These are phyloP conservation scores for Nansenia antarctica DNA, from an alignment of 2,113 vertebrate species.

Conservation along the genomic window DNA sequence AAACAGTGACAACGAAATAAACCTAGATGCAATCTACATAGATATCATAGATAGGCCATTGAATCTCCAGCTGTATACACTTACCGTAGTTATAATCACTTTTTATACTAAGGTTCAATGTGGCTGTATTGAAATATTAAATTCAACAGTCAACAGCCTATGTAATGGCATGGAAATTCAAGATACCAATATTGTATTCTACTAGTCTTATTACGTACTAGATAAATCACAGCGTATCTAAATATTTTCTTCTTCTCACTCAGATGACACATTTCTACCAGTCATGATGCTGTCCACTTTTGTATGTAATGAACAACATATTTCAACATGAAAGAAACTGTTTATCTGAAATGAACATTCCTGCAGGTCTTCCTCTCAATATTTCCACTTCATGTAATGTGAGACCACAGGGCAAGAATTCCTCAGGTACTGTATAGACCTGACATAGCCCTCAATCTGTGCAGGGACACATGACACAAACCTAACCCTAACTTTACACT, in stretches of 20 bases:
- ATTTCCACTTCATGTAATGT: conserved; percentile 7
- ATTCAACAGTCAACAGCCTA: too few relatives aligned
- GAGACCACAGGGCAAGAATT: conserved; percentile 30
- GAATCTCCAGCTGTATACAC: too few relatives aligned
- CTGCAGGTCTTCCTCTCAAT: conserved; percentile 13
- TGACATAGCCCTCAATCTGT: background rate
- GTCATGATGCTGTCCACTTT: background rate
- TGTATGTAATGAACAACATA: conserved; percentile 5
- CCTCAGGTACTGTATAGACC: conserved; percentile 18
- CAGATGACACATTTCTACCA: background rate
- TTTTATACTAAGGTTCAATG: too few relatives aligned
- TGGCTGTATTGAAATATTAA: too few relatives aligned
- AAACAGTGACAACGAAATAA: background rate
- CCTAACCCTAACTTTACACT: too few relatives aligned
- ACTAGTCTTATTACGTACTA: too few relatives aligned
- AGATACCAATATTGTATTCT: too few relatives aligned
- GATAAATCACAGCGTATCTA: too few relatives aligned
- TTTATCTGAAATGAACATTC: conserved; percentile 20
- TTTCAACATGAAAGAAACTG: conserved; percentile 7
- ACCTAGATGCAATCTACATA: background rate
- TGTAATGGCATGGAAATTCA: too few relatives aligned
- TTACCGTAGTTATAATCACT: too few relatives aligned
- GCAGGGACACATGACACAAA: conserved; percentile 6
- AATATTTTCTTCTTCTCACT: too few relatives aligned
- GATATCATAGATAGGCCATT: too few relatives aligned